Base-by-base conservation (phyloP, 2,888 invertebrate species). In the Metacarcinus magister region DNA sequence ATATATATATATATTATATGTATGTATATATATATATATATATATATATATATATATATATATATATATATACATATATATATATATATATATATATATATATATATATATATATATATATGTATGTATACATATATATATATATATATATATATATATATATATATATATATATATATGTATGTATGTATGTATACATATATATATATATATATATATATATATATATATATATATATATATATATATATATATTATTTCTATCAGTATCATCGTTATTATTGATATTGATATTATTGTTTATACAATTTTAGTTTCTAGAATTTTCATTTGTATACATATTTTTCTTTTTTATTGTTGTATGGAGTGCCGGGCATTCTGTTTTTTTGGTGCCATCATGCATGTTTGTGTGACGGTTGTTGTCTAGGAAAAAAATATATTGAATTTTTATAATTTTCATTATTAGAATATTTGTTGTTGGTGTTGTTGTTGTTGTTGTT, bases 201-300 rank as follows among this genome's bases (percentile, higher is more conserved):
- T 94, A 94, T 94, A 75, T 75, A 94, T 94, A 94, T 67, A 75
- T 94, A 94, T 67, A 94, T 94, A 75, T 60, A 93, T n/a, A n/a
- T 28, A n/a, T 48, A 28, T 92, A 43, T 43, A 44, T 92, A 32
- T 92, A 92, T 43, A 92, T 92, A 92, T 90, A 90, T 90, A 90
- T 90, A 90, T 90, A 90, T 90, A 90, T 90, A 90, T 90, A 90
- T 90, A 90, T 90, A 90, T 90, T n/a, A n/a, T n/a, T n/a, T n/a
- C n/a, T n/a, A n/a, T n/a, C n/a, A n/a, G n/a, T n/a, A n/a, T n/a
- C n/a, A n/a, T n/a, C n/a, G n/a, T n/a, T n/a, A n/a, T n/a, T n/a
- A n/a, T n/a, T n/a, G n/a, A n/a, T n/a, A n/a, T n/a, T n/a, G n/a
- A n/a, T n/a, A n/a, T n/a, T n/a, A n/a, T n/a, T n/a, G n/a, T n/a